A percentile compares a stretch with the other conserved stretches of the same genome.
Conservation (phyloP, 30 jellyfish, hydroid and myxozoan species). For the Nemopilema nomurai region DNA sequence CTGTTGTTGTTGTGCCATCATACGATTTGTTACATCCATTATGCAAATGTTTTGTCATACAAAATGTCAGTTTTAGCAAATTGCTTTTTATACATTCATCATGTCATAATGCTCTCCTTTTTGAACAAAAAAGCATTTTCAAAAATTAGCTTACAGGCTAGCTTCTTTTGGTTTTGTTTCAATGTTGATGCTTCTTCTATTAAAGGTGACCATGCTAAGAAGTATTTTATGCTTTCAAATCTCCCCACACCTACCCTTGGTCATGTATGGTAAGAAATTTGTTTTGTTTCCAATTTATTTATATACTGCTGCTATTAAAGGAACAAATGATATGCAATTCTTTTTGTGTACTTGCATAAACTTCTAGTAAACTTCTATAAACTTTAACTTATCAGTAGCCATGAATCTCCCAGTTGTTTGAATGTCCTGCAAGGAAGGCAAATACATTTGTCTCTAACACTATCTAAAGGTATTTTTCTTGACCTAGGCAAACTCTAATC, state of each 20-base stretch:
- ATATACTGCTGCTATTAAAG: no score
- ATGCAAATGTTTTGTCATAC: no score
- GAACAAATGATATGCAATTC: no score
- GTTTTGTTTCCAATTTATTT: neutral
- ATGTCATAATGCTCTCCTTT: no score
- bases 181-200: neutral
- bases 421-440: neutral
- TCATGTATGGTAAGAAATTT: constrained; percentile 74
- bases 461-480: no score
- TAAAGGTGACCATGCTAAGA: constrained; percentile 86
- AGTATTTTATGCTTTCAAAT: constrained; percentile 77
- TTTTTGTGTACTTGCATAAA: neutral
- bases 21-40: no score
- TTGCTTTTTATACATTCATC: no score
- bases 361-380: neutral
- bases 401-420: neutral
- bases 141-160: no score
- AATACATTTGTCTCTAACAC: neutral
- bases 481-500: no score
- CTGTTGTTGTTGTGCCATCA: no score
- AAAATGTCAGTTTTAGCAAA: no score
- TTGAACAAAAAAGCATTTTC: no score
- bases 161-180: neutral
- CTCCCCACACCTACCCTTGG: constrained; percentile 89
- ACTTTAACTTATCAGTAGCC: neutral